A percentile compares a stretch with the other conserved stretches of the same genome.
Evolutionary conservation across 35 echinoderm and acorn worm species (phyloP).

Genomic region (Antedon bifida): DNA sequence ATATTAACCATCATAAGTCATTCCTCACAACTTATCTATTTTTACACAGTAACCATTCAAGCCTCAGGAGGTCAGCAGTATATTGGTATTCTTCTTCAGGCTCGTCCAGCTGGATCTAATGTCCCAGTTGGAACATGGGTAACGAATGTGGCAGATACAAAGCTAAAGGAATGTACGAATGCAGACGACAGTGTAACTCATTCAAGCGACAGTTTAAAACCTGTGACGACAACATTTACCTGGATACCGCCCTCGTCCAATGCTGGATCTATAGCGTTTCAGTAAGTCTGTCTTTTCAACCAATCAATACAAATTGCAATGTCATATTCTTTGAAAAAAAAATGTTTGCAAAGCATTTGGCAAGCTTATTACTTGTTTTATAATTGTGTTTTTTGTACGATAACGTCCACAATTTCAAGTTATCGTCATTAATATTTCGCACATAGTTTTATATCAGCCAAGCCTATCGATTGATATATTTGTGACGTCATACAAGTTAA

Average conservation of each 20-base stretch:
- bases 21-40: too few relatives aligned
- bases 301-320: too few relatives aligned
- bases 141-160: background rate
- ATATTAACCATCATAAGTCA: too few relatives aligned
- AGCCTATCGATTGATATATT: too few relatives aligned
- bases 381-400: too few relatives aligned
- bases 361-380: too few relatives aligned
- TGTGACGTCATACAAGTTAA: too few relatives aligned
- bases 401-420: too few relatives aligned
- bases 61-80: background rate
- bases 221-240: background rate
- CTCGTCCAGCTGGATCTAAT: background rate
- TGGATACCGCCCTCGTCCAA: background rate
- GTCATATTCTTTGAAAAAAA: too few relatives aligned
- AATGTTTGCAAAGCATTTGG: too few relatives aligned
- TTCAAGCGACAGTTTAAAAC: background rate
- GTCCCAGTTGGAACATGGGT: background rate
- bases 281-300: background rate
- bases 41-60: background rate
- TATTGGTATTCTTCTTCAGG: background rate
- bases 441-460: too few relatives aligned
- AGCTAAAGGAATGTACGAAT: background rate
- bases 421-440: too few relatives aligned
- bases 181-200: background rate
- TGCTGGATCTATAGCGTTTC: background rate